A percentile compares a stretch with the other conserved stretches of the same genome.
These are phyloP conservation scores for Gallinago jamesoni DNA, from an alignment of 2,113 vertebrate genomes.

Conservation along the genomic window DNA sequence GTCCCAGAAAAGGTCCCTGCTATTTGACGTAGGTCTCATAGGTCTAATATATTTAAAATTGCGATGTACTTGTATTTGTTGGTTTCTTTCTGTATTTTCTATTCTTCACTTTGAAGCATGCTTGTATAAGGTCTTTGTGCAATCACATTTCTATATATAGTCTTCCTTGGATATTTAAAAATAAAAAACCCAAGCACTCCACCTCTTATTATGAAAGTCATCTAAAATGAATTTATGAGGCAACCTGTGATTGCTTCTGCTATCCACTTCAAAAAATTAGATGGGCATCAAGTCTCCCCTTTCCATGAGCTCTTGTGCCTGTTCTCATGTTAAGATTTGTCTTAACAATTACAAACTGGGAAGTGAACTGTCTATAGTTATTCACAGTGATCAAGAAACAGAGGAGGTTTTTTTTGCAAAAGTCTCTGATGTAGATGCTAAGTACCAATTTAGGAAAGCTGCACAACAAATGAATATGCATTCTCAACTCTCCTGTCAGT, in stretches of 20 bases:
- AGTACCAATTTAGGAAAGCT: background rate
- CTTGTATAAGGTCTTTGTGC: background rate
- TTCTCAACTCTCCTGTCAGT: background rate
- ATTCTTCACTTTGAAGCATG: background rate
- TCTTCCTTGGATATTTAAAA: background rate
- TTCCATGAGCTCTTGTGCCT: background rate
- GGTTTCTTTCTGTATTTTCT: background rate
- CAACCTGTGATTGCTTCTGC: background rate
- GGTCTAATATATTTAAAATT: background rate
- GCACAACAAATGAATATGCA: background rate
- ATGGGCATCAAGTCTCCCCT: background rate
- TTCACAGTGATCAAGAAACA: background rate
- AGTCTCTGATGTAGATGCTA: background rate
- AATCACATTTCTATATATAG: background rate
- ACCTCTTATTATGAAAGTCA: background rate
- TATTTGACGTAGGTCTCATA: accelerated
- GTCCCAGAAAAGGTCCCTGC: background rate
- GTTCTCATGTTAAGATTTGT: background rate
- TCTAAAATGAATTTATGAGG: background rate
- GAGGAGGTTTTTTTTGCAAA: background rate
- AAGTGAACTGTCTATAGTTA: background rate
- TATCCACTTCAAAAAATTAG: background rate
- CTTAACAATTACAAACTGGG: background rate
- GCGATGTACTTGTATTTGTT: background rate
- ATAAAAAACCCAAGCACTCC: background rate